Evolutionary conservation across 2,888 invertebrate genomes (phyloP), one percentile per base, ranked within the genome.

Genomic region (Limenitis camilla): DNA sequence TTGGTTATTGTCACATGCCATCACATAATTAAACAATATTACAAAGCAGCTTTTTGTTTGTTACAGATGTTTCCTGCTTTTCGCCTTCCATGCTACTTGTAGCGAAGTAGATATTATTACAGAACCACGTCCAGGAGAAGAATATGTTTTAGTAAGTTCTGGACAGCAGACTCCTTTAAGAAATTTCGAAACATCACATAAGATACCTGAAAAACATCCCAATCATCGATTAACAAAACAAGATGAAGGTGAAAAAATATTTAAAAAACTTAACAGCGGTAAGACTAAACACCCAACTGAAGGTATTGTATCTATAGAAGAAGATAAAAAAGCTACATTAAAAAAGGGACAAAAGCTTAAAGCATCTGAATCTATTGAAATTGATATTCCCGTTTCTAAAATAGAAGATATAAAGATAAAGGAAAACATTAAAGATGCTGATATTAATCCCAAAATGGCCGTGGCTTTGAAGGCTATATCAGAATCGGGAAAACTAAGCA

Each of bases 171-270:
- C 85, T 28, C 81, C 86, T 1, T 51, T 88, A 29, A 77, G 80
- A 64, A 78, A 77, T 64, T 93, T 93, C 65, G 93, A 93, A 77
- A 92, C 93, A 2, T 88, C 93, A 2, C 94, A 94, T 71, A 94
- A 93, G 78, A 88, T 92, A 61, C 91, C 91, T 0, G 89, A 86
- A 10, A 83, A 85, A 64, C 79, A 86, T 58, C 81, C 86, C 1
- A 78, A 85, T 42, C 78, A 85, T 55, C 74, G 78, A 45, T 60
- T 76, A 39, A 63, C 76, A 8, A 79, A 78, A 54, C 81, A 62
- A 58, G 88, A 67, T 66, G 89, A 80, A 60, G 77, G 19, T 66
- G 85, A 67, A 72, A 90, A 78, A 78, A 84, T 78, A 50, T 69
- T 67, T 9, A 83, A 83, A 52, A 84, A 85, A 55, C 58, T 78